Evolutionary conservation across 1,140 invertebrate genomes (phyloP), one percentile per base, ranked within the genome.

Genomic region (Lasioglossum baleicum): DNA sequence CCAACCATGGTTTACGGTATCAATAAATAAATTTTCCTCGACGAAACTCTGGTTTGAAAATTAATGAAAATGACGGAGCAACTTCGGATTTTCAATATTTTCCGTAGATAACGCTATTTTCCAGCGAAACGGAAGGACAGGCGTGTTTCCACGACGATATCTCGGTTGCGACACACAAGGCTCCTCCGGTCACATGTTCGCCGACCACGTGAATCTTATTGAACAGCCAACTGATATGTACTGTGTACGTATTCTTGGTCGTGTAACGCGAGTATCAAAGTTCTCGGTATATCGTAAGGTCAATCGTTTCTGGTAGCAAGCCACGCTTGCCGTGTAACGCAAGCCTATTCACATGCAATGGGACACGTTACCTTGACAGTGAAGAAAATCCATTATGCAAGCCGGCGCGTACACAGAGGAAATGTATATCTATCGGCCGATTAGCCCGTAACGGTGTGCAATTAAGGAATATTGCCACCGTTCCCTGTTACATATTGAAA

Each of bases 161-260:
- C 53, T 65, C 15, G 53, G 51, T 67, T 56, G 51, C 53, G 67
- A 56, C 61, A 51, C 68, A 11, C 42, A 26, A 65, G 17, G 22
- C 8, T 44, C 22, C 56, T 44, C 7, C 22, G 53, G 72, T 82
- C 69, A 75, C 70, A 74, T 65, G 73, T 35, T 51, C 11, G 2
- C 8, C 20, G 68, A 5, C 40, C 76, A 80, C 76, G 76, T 82
- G 81, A 73, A 82, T 80, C 69, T 80, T 80, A 82, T 74, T 80
- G 81, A 82, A 79, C 69, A 13, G 35, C n/a, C 75, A 17, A 66
- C 44, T 31, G 35, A 11, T 44, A 8, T 76, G 2, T 61, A 60
- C 56, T 35, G n/a, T 58, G 22, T 13, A 44, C 35, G 15, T 72
- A 42, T 72, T 72, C 48, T 72, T 71, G 67, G 48, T 20, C 56